Base-by-base conservation (phyloP, 2,113 vertebrate genomes). In the Psilopsiagon aymara region DNA sequence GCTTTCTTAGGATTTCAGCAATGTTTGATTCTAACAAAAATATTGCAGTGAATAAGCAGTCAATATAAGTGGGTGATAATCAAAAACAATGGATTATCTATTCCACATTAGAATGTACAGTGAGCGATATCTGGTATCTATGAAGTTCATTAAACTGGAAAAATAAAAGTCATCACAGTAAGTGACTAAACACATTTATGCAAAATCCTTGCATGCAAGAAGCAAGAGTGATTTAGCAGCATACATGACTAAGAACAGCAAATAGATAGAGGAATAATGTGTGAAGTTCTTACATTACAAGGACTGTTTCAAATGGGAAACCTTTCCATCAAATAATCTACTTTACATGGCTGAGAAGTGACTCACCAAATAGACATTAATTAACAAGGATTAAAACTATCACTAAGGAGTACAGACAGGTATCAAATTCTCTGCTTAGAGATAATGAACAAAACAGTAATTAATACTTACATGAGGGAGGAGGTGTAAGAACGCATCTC, bases 401-500 rank as follows among this genome's bases (percentile, higher is more conserved):
- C 44, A 46, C 13, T 78, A 77, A 62, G 13, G 28, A 60, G 31
- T 63, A 80, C 8, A 77, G 37, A 28, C 2, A 52, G 52, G 13
- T 79, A 31, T 35, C 55, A 90, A 31, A 51, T 35, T 66, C 23
- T 82, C 44, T 20, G n/a, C 41, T 74, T 71, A 59, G 52, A 89
- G 27, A 53, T 49, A 41, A 66, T 3, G 21, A 71, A 84, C 9
- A n/a, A 62, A 87, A 37, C 27, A 43, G 37, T 64, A 83, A 91
- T 46, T 80, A 62, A 59, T 92, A 98, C 99, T 99, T 97, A 99
- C 99, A 83, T 99, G 99, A 19, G 99, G 99, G 95, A 99, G 99
- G 69, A 99, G 99, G 86, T 99, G 99, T 29, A 99, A 98, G 94
- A 99, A 99, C 84, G 99, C 99, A 89, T 99, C 99, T 67, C 99